Conservation (phyloP, 2,888 invertebrate species). For the Dorcus parallelipipedus region DNA sequence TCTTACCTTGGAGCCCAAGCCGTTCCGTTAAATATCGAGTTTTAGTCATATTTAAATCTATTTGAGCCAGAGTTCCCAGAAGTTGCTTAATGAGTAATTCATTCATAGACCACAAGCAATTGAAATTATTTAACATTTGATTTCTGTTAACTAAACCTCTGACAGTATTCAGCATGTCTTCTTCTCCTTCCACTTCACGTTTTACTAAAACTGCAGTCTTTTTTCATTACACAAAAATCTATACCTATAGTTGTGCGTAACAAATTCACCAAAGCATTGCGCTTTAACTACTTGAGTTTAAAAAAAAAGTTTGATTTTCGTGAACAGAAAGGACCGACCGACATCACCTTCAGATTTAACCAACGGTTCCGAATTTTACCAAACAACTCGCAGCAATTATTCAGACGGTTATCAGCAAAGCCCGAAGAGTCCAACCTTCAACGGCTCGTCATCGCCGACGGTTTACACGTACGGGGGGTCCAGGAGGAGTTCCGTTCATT, state of each 20-base stretch:
- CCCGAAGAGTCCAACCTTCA: constrained; percentile 50
- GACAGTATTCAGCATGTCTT: background rate
- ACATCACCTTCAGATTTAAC: constrained; percentile 48
- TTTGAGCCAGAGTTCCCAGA: no score
- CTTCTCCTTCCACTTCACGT: background rate
- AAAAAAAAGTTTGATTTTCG: background rate
- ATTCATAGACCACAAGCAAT: no score
- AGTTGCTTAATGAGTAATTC: no score
- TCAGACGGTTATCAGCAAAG: constrained; percentile 49
- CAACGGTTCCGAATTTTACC: constrained; percentile 27
- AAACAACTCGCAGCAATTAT: constrained; percentile 42
- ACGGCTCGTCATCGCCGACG: constrained; percentile 57
- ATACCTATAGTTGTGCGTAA: background rate
- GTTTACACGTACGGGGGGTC: constrained; percentile 59
- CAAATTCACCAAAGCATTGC: background rate
- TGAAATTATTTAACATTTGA: no score
- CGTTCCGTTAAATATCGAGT: no score
- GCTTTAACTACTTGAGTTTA: background rate
- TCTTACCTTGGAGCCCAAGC: no score
- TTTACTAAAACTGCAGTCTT: no score
- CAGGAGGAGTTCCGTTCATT: constrained; percentile 60
- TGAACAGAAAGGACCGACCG: constrained; percentile 58
- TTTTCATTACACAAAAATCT: background rate
- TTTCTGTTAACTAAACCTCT: no score
- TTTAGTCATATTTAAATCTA: no score